Percentiles rank a stretch among this genome's conserved stretches.
Conservation (phyloP, 1,140 invertebrate species). For the Aphelenchoides avenae region DNA sequence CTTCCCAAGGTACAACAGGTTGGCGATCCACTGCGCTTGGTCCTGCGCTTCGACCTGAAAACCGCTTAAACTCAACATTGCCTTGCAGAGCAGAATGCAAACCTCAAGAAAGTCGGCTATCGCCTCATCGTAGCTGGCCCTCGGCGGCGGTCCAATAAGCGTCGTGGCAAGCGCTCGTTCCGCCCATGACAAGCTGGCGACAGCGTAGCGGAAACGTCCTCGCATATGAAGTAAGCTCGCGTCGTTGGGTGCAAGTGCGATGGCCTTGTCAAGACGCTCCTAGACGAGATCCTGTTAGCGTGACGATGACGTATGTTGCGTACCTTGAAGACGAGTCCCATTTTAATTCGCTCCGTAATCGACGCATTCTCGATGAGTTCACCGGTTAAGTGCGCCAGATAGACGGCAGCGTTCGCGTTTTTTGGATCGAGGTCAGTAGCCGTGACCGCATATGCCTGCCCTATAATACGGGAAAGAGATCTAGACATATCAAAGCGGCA, state of each 20-base stretch:
- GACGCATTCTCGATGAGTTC: too few relatives aligned
- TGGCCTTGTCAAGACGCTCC: conserved; percentile 61
- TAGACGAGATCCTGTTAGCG: conserved; percentile 41
- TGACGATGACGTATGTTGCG: not conserved
- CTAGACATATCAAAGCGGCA: too few relatives aligned
- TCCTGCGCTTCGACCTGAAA: too few relatives aligned
- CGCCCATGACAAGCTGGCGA: conserved; percentile 60
- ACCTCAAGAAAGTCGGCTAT: conserved; percentile 58
- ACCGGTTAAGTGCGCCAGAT: too few relatives aligned
- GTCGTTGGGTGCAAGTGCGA: conserved; percentile 60
- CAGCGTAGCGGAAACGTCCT: conserved; percentile 60
- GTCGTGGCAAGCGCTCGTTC: conserved; percentile 61
- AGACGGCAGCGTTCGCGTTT: too few relatives aligned
- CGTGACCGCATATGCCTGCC: too few relatives aligned
- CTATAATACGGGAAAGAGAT: too few relatives aligned
- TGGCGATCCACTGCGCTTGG: conserved; percentile 62
- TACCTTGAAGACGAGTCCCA: conserved; percentile 55
- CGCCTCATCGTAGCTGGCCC: conserved; percentile 60
- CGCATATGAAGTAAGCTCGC: conserved; percentile 59
- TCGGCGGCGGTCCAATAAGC: conserved; percentile 60
- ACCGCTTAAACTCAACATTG: not conserved
- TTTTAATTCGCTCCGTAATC: conserved; percentile 61
- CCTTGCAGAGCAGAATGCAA: not conserved
- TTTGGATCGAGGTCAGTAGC: too few relatives aligned
- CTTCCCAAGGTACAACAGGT: conserved; percentile 60